Conservation (phyloP, 1,140 invertebrate genomes). For the Papilio dardanus region DNA sequence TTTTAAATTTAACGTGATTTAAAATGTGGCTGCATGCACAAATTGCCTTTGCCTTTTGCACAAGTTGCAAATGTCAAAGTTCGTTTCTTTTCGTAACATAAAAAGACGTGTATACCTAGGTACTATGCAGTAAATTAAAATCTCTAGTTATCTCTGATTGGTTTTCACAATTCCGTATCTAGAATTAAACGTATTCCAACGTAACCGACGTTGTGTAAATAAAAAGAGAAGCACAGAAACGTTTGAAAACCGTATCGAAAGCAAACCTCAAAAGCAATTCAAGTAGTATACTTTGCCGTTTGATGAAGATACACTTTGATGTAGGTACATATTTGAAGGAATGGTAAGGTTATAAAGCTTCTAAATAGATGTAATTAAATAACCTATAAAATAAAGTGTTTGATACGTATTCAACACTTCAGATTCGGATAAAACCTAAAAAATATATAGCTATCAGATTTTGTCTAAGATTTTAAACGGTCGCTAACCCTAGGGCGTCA, state of each 20-base stretch:
- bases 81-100: neutral
- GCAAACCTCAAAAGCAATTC: slow-evolving; percentile 34
- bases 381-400: neutral
- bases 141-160: neutral
- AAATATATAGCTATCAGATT: too few species aligned
- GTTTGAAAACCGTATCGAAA: slow-evolving; percentile 33
- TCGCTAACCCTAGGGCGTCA: too few species aligned
- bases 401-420: too few species aligned
- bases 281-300: slow-evolving; percentile 15
- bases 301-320: slow-evolving; percentile 33
- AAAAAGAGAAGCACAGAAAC: slow-evolving; percentile 28
- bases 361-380: slow-evolving; percentile 20
- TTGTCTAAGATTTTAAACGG: too few species aligned
- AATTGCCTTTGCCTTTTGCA: neutral
- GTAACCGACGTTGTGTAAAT: slow-evolving; percentile 30
- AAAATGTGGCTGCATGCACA: neutral
- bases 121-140: neutral
- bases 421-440: too few species aligned
- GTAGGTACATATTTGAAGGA: slow-evolving; percentile 31
- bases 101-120: neutral
- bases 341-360: slow-evolving; percentile 5
- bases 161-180: slow-evolving; percentile 15
- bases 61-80: neutral
- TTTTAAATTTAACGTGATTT: neutral
- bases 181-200: neutral